Evolutionary conservation across 1,140 invertebrate species (phyloP).

Genomic region (Calliopsis andreniformis): DNA sequence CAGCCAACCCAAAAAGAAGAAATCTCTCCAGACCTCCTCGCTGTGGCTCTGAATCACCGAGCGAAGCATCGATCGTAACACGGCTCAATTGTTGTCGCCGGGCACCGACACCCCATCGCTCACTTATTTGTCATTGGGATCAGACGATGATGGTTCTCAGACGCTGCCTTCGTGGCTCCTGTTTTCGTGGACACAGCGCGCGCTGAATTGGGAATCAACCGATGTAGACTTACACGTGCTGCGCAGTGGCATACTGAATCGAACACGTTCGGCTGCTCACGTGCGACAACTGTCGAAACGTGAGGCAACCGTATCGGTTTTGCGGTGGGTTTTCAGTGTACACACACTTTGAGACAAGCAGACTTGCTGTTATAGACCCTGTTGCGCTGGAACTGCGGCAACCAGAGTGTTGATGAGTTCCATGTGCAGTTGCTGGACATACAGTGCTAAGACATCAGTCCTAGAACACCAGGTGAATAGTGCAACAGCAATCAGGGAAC

Average conservation of each 20-base stretch:
- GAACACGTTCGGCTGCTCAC: constrained; percentile 50
- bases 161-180: constrained; percentile 32
- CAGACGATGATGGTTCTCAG: constrained; percentile 31
- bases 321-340: constrained; percentile 37
- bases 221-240: constrained; percentile 57
- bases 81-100: too few relatives aligned
- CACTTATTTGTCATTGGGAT: constrained; percentile 13
- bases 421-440: too few relatives aligned
- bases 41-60: too few relatives aligned
- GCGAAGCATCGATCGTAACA: too few relatives aligned
- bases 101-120: not conserved
- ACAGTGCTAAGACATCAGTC: too few relatives aligned
- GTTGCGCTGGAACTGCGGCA: too few relatives aligned
- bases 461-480: too few relatives aligned
- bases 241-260: constrained; percentile 36
- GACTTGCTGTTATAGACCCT: too few relatives aligned
- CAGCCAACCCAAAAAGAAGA: not conserved
- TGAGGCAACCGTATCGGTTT: constrained; percentile 52
- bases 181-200: constrained; percentile 51
- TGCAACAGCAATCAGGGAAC: not conserved
- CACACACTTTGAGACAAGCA: too few relatives aligned
- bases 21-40: too few relatives aligned
- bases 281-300: constrained; percentile 51
- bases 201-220: constrained; percentile 58
- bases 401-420: too few relatives aligned